A percentile compares a stretch with the other conserved stretches of the same genome.
Evolutionary conservation across 2,888 invertebrate species (phyloP).

Genomic region (Cheilosia impressa): DNA sequence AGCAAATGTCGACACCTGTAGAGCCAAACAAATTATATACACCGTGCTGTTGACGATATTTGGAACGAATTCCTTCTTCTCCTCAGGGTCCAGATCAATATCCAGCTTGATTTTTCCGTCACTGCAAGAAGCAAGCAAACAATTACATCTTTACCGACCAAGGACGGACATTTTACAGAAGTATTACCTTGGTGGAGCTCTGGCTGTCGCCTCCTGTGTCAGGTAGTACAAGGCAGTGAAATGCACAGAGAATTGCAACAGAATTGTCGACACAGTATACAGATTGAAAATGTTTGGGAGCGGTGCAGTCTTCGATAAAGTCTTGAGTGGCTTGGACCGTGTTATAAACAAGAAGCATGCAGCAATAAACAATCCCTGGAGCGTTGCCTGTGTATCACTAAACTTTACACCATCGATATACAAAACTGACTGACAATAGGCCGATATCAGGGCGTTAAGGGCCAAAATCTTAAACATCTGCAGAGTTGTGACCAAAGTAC

Average conservation of each 20-base stretch:
- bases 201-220: constrained; percentile 90
- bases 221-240: constrained; percentile 95
- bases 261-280: constrained; percentile 97
- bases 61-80: constrained; percentile 95
- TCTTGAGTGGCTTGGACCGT: constrained; percentile 97
- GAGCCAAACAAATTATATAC: constrained; percentile 98
- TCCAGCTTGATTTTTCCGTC: constrained; percentile 86
- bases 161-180: background rate
- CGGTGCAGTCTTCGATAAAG: constrained; percentile 96
- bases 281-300: constrained; percentile 99
- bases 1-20: constrained; percentile 99
- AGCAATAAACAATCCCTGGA: constrained; percentile 97
- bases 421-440: constrained; percentile 99
- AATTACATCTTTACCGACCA: background rate
- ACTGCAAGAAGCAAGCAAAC: background rate
- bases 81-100: constrained; percentile 86
- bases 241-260: constrained; percentile 97
- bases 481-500: constrained; percentile 98
- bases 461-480: constrained; percentile 99
- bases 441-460: constrained; percentile 97
- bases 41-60: constrained; percentile 98
- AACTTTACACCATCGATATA: constrained; percentile 99
- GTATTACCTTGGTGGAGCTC: constrained; percentile 88
- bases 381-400: constrained; percentile 98
- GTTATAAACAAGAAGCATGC: constrained; percentile 99